These are phyloP conservation scores for Linnaemya vulpina DNA, from an alignment of 2,888 invertebrate species.

Conservation along the genomic window DNA sequence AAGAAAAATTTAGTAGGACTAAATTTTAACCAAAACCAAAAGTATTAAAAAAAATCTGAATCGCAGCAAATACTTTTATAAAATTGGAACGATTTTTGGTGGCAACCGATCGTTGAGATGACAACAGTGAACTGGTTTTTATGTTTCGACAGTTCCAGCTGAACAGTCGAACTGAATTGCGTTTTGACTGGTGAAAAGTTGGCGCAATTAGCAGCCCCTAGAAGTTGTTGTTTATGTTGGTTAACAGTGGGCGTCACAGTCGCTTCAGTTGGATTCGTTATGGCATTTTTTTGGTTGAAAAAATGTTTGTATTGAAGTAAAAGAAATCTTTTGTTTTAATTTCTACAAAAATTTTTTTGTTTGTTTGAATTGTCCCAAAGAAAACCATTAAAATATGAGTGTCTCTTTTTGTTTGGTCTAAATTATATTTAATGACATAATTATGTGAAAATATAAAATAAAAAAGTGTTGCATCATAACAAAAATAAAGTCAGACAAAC, in stretches of 20 bases:
- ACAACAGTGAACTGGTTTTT: too few species aligned
- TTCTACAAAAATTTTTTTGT: neutral
- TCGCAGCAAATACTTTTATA: too few species aligned
- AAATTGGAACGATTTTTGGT: too few species aligned
- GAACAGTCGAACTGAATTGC: too few species aligned
- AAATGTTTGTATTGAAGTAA: neutral
- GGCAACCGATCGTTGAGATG: too few species aligned
- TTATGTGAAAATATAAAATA: constrained; percentile 49
- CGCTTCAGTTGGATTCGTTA: neutral
- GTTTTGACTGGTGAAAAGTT: too few species aligned
- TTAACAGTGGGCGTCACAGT: neutral
- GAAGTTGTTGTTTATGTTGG: too few species aligned
- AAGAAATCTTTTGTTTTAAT: constrained; percentile 22
- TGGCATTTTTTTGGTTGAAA: neutral
- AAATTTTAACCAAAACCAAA: too few species aligned
- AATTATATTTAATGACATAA: constrained; percentile 49
- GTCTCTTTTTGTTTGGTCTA: neutral
- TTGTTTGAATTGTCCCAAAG: neutral
- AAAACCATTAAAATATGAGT: neutral
- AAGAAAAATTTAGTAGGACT: too few species aligned
- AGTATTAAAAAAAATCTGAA: too few species aligned
- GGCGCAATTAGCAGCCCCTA: too few species aligned
- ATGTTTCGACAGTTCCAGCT: too few species aligned
- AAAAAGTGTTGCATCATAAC: neutral
- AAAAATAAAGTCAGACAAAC: neutral